Conservation (phyloP, 2,888 invertebrate species). For the Lobophora halterata region DNA sequence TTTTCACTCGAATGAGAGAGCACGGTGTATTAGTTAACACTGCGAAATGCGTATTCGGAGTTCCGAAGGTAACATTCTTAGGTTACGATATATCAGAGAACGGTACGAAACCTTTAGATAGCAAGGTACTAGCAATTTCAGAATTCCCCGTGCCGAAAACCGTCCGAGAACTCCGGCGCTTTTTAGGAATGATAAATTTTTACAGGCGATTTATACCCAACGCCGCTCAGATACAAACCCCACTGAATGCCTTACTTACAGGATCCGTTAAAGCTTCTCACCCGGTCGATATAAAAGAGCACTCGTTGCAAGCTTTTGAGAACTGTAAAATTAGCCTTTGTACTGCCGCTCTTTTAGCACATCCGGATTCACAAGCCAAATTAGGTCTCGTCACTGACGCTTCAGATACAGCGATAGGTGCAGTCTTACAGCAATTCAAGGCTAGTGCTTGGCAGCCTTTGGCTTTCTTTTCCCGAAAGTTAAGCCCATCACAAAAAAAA, state of each 20-base stretch:
- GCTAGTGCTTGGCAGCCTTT: constrained; percentile 37
- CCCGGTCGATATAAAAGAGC: background rate
- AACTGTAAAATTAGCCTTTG: constrained; percentile 22
- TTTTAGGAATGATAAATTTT: constrained; percentile 30
- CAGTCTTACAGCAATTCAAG: constrained; percentile 18
- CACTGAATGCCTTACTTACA: background rate
- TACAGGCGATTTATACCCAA: constrained; percentile 39
- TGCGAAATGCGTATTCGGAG: constrained; percentile 9
- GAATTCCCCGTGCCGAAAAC: constrained; percentile 11
- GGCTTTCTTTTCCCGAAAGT: constrained; percentile 45
- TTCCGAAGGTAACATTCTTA: constrained; percentile 12
- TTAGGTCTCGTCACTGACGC: constrained; percentile 40
- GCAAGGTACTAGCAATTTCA: constrained; percentile 11
- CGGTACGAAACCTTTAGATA: constrained; percentile 6
- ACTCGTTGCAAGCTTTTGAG: background rate
- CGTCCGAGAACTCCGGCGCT: constrained; percentile 15
- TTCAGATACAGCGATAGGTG: background rate
- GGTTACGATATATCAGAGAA: constrained; percentile 19
- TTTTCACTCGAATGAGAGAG: constrained; percentile 1
- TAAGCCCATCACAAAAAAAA: constrained; percentile 29
- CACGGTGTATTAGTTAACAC: constrained; percentile 14
- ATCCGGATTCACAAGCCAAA: constrained; percentile 39
- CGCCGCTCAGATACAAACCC: constrained; percentile 39
- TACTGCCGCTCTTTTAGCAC: constrained; percentile 40
- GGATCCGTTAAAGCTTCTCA: background rate